A percentile compares a stretch with the other conserved stretches of the same genome.
Evolutionary conservation across 2,113 vertebrate genomes (phyloP).

Genomic region (Nothoprocta perdicaria): DNA sequence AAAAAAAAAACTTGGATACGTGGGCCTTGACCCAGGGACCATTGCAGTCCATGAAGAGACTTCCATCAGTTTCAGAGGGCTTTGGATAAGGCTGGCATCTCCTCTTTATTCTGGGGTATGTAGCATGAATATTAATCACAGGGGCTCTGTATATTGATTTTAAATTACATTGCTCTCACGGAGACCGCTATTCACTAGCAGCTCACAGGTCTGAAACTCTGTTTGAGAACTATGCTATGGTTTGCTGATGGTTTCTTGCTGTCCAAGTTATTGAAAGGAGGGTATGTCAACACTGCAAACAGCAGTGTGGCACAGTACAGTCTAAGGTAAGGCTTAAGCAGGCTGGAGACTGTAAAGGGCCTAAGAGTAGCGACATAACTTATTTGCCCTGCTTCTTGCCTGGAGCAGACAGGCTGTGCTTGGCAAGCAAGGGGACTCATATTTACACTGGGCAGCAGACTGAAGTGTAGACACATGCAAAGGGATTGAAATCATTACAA

Average conservation of each 20-base stretch:
- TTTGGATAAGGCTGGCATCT: slow-evolving; percentile 43
- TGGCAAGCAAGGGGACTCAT: neutral
- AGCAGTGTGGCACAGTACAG: neutral
- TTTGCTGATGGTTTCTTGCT: slow-evolving; percentile 42
- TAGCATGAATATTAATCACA: slow-evolving; percentile 51
- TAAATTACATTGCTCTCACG: slow-evolving; percentile 29
- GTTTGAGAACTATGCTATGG: neutral
- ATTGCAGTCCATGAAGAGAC: slow-evolving; percentile 7
- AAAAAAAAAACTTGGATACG: neutral
- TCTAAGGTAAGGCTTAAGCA: neutral
- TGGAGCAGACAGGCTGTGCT: neutral
- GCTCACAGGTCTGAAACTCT: neutral
- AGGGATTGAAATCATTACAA: neutral
- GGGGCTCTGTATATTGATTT: neutral
- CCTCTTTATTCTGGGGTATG: slow-evolving; percentile 45
- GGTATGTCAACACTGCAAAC: neutral
- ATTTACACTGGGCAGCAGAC: neutral
- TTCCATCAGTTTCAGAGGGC: slow-evolving; percentile 44
- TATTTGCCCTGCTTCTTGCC: neutral
- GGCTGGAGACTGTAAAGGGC: neutral
- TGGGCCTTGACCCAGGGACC: slow-evolving; percentile 27
- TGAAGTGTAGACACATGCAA: neutral
- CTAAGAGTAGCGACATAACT: neutral
- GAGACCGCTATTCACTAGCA: slow-evolving; percentile 31
- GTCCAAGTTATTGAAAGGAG: neutral